Conservation (phyloP, 1,140 invertebrate genomes). For the Hylaeus anthracinus region DNA sequence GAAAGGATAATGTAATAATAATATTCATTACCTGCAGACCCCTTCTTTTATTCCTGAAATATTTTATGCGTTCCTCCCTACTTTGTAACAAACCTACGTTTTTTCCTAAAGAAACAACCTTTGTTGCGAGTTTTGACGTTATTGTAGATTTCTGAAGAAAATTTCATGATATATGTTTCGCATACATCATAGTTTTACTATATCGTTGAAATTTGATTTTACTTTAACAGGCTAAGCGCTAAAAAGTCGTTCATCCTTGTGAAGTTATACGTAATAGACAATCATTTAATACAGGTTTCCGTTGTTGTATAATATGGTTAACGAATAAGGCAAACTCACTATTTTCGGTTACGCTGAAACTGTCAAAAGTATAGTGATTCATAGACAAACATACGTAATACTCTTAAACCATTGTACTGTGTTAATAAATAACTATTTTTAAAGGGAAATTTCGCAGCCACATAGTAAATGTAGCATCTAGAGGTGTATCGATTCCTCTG, state of each 20-base stretch:
- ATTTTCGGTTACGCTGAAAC: background rate
- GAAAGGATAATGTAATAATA: background rate
- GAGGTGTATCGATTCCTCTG: background rate
- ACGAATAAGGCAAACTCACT: conserved; percentile 16
- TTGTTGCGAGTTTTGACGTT: background rate
- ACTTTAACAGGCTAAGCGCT: conserved; percentile 1
- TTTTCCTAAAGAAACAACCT: conserved; percentile 14
- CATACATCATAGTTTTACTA: background rate
- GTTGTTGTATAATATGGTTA: background rate
- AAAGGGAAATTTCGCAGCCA: background rate
- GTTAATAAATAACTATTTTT: conserved; percentile 29
- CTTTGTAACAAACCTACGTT: conserved; percentile 12
- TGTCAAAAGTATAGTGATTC: conserved; percentile 5
- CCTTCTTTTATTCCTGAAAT: background rate
- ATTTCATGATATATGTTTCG: background rate
- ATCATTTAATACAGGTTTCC: background rate
- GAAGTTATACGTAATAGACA: background rate
- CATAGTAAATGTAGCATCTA: background rate
- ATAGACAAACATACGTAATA: conserved; percentile 23
- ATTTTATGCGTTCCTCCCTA: background rate
- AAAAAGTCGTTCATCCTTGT: background rate
- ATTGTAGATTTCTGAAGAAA: background rate
- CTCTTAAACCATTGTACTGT: conserved; percentile 13
- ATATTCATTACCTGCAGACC: conserved; percentile 31
- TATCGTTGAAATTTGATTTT: conserved; percentile 7